phyloP scores from a whole-genome alignment of 2,113 vertebrate species.

The Clupea harengus region DNA sequence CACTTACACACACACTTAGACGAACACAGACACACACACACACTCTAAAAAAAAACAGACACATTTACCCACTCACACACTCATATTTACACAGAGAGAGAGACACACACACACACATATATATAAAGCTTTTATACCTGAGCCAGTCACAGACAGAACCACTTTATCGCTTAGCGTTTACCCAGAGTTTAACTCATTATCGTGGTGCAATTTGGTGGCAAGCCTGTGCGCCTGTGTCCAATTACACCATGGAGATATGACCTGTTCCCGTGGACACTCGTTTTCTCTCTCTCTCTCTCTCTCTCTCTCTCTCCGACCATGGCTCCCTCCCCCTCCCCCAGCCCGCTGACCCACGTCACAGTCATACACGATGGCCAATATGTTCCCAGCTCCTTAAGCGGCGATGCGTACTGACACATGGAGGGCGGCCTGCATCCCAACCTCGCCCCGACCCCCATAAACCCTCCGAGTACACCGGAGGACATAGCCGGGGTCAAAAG shows the following conservation, averaged over 20 bases:
- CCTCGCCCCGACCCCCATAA: slow-evolving; percentile 12
- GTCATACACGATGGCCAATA: not conserved
- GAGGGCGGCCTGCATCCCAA: not conserved
- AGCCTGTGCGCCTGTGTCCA: slow-evolving; percentile 19
- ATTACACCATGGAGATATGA: slow-evolving; percentile 13
- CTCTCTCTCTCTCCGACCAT: not conserved
- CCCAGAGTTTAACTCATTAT: slow-evolving; percentile 34
- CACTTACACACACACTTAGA: not conserved
- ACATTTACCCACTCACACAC: not conserved
- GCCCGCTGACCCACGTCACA: not conserved
- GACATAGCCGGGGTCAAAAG: not conserved
- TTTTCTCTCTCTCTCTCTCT: not conserved
- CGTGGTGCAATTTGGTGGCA: slow-evolving; percentile 21
- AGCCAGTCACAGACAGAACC: not conserved
- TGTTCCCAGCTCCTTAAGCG: slow-evolving; percentile 25
- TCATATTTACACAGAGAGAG: not conserved
- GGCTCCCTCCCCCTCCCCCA: not conserved
- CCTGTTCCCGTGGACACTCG: not conserved
- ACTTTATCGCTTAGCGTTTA: slow-evolving; percentile 30
- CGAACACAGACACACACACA: not conserved
- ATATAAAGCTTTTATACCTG: slow-evolving; percentile 23
- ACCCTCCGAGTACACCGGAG: not conserved
- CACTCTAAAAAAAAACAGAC: not conserved
- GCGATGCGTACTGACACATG: not conserved
- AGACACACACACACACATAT: slow-evolving; percentile 16